A percentile compares a stretch with the other conserved stretches of the same genome.
Evolutionary conservation across 2,113 vertebrate species (phyloP).

Genomic region (Nothoprocta pentlandii): DNA sequence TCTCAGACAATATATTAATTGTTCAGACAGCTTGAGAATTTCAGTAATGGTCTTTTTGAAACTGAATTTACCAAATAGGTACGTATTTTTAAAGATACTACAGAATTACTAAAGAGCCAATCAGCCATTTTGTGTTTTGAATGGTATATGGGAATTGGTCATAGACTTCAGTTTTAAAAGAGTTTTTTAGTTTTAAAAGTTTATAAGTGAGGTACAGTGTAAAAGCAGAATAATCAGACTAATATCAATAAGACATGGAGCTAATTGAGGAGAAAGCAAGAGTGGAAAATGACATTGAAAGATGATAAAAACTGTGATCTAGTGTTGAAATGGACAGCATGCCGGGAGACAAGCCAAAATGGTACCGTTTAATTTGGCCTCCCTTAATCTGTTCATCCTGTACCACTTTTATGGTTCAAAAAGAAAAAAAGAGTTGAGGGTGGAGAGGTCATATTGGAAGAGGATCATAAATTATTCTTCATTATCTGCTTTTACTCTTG

Average conservation of each 20-base stretch:
- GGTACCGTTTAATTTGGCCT: background rate
- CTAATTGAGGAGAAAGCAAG: background rate
- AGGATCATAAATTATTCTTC: background rate
- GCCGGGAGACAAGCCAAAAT: background rate
- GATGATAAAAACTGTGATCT: background rate
- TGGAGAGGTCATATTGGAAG: background rate
- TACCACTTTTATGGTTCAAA: background rate
- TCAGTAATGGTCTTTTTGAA: background rate
- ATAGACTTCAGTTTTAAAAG: background rate
- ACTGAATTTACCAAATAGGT: background rate
- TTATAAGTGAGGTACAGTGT: background rate
- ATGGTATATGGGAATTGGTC: accelerated
- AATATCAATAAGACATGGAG: background rate
- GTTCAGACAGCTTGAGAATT: background rate
- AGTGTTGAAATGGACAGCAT: background rate
- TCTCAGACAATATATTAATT: background rate
- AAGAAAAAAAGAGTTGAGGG: background rate
- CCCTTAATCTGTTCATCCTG: background rate
- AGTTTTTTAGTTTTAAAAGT: background rate
- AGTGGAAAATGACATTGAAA: background rate
- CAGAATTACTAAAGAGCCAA: background rate
- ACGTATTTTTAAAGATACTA: background rate
- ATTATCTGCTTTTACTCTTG: background rate
- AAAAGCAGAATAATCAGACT: background rate
- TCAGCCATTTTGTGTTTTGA: background rate